These are phyloP conservation scores for Campylomormyrus tamandua DNA, from an alignment of 2,113 vertebrate genomes.

Conservation along the genomic window DNA sequence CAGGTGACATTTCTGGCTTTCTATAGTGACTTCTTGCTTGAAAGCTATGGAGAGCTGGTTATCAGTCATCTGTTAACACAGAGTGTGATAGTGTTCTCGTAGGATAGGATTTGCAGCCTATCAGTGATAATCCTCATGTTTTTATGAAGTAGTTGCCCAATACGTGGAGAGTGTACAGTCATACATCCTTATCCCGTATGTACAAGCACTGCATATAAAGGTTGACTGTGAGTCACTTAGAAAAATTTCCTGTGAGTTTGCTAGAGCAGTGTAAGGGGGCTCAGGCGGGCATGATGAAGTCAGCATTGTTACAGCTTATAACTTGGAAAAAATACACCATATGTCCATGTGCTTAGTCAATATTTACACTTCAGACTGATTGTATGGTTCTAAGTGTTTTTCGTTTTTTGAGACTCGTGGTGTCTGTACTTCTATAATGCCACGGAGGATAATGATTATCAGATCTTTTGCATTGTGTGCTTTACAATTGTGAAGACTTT, in stretches of 20 bases:
- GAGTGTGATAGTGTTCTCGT: not conserved
- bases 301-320: not conserved
- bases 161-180: not conserved
- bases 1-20: not conserved
- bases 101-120: not conserved
- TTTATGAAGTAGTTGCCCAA: not conserved
- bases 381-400: not conserved
- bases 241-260: not conserved
- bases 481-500: not conserved
- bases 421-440: not conserved
- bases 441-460: not conserved
- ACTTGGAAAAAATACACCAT: not conserved
- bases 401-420: not conserved
- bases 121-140: not conserved
- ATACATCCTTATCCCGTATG: not conserved
- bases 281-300: not conserved
- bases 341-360: not conserved
- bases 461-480: not conserved
- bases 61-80: not conserved
- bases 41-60: not conserved
- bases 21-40: not conserved
- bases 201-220: not conserved
- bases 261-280: not conserved
- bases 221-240: not conserved
- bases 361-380: not conserved